phyloP scores from a whole-genome alignment of 2,888 invertebrate genomes.

The Hirtodrosophila confusa region DNA sequence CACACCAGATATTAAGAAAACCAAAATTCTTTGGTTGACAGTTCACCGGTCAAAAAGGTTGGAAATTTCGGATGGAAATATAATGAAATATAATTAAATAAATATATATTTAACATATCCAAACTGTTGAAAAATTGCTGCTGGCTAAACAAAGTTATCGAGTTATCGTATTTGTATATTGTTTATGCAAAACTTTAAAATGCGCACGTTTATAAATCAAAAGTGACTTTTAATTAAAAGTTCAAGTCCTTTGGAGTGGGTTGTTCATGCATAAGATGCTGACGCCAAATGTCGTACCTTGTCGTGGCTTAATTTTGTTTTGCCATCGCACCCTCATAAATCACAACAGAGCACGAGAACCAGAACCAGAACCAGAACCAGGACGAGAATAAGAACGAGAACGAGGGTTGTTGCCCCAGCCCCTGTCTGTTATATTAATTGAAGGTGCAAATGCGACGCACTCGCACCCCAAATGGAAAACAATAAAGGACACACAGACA shows the following conservation, averaged over 20 bases:
- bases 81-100: no score
- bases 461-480: slow-evolving; percentile 75
- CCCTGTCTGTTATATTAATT: slow-evolving; percentile 62
- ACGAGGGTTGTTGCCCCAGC: slow-evolving; percentile 33
- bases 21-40: no score
- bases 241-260: slow-evolving; percentile 53
- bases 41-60: no score
- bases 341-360: slow-evolving; percentile 61
- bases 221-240: slow-evolving; percentile 81
- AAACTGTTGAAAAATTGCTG: slow-evolving; percentile 11
- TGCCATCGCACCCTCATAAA: slow-evolving; percentile 77
- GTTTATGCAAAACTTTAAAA: slow-evolving; percentile 60
- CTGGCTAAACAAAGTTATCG: slow-evolving; percentile 26
- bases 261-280: slow-evolving; percentile 66
- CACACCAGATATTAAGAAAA: no score
- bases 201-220: slow-evolving; percentile 75
- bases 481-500: slow-evolving; percentile 61
- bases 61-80: no score
- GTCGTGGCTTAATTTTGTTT: slow-evolving; percentile 79
- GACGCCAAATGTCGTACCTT: slow-evolving; percentile 74
- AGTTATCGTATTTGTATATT: slow-evolving; percentile 37
- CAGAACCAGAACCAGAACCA: slow-evolving; percentile 8
- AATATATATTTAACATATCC: no score
- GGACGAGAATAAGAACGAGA: slow-evolving; percentile 12
- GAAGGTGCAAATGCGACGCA: slow-evolving; percentile 78